A percentile compares a stretch with the other conserved stretches of the same genome.
phyloP scores from a whole-genome alignment of 2,888 invertebrate species.

The Platypus cylindrus region DNA sequence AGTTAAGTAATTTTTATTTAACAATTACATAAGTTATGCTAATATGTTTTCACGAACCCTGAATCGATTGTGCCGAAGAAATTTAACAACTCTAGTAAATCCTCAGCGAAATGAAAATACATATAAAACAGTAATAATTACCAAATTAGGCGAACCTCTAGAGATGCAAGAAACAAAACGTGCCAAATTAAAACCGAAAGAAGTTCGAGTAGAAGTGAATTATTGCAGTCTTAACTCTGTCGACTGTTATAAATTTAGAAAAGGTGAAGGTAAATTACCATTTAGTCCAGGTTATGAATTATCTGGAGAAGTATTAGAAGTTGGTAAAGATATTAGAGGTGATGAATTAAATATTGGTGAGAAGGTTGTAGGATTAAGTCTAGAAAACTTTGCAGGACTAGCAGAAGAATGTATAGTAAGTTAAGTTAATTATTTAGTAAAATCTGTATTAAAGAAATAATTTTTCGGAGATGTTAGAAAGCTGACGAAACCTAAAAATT shows the following conservation, averaged over 20 bases:
- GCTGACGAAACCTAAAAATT: neutral
- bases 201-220: conserved; percentile 51
- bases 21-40: too few species aligned
- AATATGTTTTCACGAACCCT: too few species aligned
- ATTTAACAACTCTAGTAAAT: conserved; percentile 3
- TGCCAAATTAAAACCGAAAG: conserved; percentile 34
- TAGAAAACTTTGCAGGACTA: conserved; percentile 44
- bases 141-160: conserved; percentile 32
- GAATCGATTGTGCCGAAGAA: conserved; percentile 4
- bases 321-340: conserved; percentile 38
- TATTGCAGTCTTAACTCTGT: conserved; percentile 53
- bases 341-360: conserved; percentile 41
- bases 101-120: conserved; percentile 15
- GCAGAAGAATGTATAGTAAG: conserved; percentile 45
- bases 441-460: neutral
- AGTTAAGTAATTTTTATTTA: too few species aligned
- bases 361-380: conserved; percentile 45
- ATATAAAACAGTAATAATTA: conserved; percentile 36
- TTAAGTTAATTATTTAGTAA: neutral
- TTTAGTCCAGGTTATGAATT: conserved; percentile 54
- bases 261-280: conserved; percentile 39
- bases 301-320: conserved; percentile 46
- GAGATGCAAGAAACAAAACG: conserved; percentile 36
- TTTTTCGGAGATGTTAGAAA: too few species aligned
- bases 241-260: conserved; percentile 44